Base-by-base conservation (phyloP, 2,888 invertebrate species). In the Phoronis australis region DNA sequence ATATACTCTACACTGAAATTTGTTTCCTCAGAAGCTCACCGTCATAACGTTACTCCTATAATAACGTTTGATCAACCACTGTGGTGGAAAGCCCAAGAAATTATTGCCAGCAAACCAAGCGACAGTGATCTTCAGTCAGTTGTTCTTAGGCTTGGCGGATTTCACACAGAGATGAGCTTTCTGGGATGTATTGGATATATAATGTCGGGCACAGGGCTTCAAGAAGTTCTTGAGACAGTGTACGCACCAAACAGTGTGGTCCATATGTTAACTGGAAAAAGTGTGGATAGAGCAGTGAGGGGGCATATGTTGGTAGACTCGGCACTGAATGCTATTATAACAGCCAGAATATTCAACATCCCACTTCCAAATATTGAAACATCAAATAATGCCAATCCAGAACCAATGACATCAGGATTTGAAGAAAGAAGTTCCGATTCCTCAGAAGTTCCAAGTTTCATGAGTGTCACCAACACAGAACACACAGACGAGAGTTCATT, bases 191-290 rank as follows among this genome's bases (percentile, higher is more conserved):
- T 63, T 20, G 48, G 54, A 2, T 42, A 51, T 37, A 4, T 53
- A 26, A 52, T 57, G 48, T 24, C 4, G 4, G 48, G 35, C 4
- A 45, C 52, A 9, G 49, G 57, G 5, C 35, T 55, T 9, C 15
- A 51, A n/a, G 45, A 57, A 40, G 15, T 45, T 15, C 18, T 56
- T 21, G 42, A 53, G 37, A 38, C 45, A 5, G 23, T 53, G 3
- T 56, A 47, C 45, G 51, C 53, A 23, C 31, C 41, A 37, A 52
- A 56, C 45, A 45, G 51, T 24, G 59, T 65, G 2, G 23, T 39
- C 6, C 59, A 65, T 39, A 62, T 62, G 47, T 26, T 62, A 22
- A 47, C 48, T 45, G 57, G 63, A 18, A 65, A 64, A 44, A 60
- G 60, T 23, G 31, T 51, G 39, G 39, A 55, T 37, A 35, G 56